Percentiles rank a stretch among this genome's conserved stretches.
Evolutionary conservation across 2,113 vertebrate species (phyloP).

Genomic region (Merops nubicus): DNA sequence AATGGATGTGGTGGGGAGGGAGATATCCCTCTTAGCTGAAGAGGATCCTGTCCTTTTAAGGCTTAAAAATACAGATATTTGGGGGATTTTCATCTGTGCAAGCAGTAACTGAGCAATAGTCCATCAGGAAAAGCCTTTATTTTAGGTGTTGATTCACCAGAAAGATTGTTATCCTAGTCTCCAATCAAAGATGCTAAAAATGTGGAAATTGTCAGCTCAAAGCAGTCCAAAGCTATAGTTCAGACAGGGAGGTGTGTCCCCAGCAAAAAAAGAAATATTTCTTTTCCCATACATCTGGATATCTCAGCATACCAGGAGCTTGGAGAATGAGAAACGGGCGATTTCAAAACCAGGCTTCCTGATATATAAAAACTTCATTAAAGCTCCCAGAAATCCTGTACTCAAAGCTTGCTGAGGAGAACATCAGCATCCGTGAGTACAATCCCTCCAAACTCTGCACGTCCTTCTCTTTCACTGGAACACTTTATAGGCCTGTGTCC

Average conservation of each 20-base stretch:
- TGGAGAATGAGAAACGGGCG: neutral
- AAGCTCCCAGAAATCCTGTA: neutral
- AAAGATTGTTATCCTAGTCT: neutral
- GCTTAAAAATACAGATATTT: neutral
- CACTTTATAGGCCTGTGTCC: neutral
- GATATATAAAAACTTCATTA: neutral
- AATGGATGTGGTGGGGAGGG: rapidly evolving
- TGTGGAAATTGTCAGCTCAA: neutral
- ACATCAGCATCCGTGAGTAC: neutral
- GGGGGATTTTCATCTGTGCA: neutral
- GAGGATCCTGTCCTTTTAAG: neutral
- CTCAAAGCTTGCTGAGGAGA: neutral
- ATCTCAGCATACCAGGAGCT: neutral
- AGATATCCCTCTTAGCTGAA: neutral
- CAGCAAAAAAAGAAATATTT: neutral
- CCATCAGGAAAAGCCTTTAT: neutral
- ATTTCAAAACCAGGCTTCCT: neutral
- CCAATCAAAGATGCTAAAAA: neutral
- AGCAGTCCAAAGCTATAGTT: neutral
- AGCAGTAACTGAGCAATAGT: neutral
- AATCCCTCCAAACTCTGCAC: neutral
- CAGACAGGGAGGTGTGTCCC: neutral
- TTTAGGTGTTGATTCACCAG: neutral
- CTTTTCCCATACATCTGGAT: neutral
- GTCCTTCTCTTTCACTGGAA: neutral